Percentiles rank a stretch among this genome's conserved stretches.
phyloP scores from a whole-genome alignment of 2,113 vertebrate genomes.

The Stigmatopora nigra region DNA sequence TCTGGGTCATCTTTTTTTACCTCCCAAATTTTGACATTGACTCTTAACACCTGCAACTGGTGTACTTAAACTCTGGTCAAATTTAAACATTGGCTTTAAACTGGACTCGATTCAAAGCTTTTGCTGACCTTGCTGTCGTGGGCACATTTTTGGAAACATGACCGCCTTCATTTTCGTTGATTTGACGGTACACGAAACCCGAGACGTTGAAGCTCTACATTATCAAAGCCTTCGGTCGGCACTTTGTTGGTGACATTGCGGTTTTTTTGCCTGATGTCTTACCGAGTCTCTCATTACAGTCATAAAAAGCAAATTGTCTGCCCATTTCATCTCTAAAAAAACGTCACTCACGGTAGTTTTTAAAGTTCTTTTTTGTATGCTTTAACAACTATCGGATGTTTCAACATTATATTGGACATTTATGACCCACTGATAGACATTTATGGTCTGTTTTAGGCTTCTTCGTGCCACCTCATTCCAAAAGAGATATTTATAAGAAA shows the following conservation, averaged over 20 bases:
- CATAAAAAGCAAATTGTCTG: not conserved
- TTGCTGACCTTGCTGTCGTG: not conserved
- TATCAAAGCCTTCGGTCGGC: conserved; percentile 52
- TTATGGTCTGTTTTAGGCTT: not conserved
- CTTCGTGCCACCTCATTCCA: not conserved
- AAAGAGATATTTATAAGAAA: no score
- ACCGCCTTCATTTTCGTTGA: not conserved
- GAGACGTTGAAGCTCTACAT: conserved; percentile 53
- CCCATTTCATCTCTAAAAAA: not conserved
- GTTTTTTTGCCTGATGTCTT: conserved; percentile 19
- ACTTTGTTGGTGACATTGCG: conserved; percentile 47
- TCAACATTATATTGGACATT: not conserved
- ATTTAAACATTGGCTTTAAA: not conserved
- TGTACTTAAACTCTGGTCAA: not conserved
- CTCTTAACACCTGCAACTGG: not conserved
- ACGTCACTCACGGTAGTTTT: not conserved
- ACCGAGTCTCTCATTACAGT: conserved; percentile 7
- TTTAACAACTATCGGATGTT: not conserved
- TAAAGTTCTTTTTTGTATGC: not conserved
- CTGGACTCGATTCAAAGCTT: not conserved
- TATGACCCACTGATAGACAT: not conserved
- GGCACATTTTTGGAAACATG: not conserved
- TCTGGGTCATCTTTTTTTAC: not conserved
- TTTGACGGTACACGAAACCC: conserved; percentile 39
- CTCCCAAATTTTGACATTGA: not conserved